Evolutionary conservation across 2,888 invertebrate genomes (phyloP), one percentile per base, ranked within the genome.

Genomic region (Trissolcus japonicus): DNA sequence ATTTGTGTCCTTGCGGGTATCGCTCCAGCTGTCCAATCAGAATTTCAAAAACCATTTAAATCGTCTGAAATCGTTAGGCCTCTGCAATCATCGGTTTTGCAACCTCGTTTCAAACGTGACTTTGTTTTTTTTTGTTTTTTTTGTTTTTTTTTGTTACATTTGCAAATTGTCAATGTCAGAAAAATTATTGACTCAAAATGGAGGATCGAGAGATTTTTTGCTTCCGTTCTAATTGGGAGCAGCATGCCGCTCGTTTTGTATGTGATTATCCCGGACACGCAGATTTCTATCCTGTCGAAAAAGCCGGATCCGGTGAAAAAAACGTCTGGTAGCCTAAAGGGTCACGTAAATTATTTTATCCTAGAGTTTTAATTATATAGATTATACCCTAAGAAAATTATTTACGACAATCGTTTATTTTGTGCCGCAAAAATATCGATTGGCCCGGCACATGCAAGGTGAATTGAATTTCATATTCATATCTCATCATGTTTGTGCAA

Each of bases 301-400:
- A 53, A 40, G 35, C 14, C 4, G 61, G 19, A 60, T 69, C 29
- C 60, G 35, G 57, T 41, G 25, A 16, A 55, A 53, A 76, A 62
- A 74, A 75, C 67, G 56, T 67, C 67, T 67, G 51, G 76, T 77
- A 77, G 76, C 72, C 72, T 72, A 77, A 68, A 77, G 76, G 59
- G 62, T 67, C 46, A n/a, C 29, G 19, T 53, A 57, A 76, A 67
- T 72, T 77, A 63, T 77, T 68, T 72, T 60, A 62, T 72, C 63
- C 63, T 41, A 59, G 67, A 35, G 4, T 77, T 67, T 67, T 77
- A 77, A 77, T 77, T 63, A 77, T 68, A 77, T 59, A 16, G 43
- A 72, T 77, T 63, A 66, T 29, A 25, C 13, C 1, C 46, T 46
- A 16, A 46, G n/a, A 53, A 56, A 56, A 46, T 41, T 63, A 55